Evolutionary conservation across 2,113 vertebrate genomes (phyloP), one percentile per base, ranked within the genome.

Genomic region (Menura novaehollandiae): DNA sequence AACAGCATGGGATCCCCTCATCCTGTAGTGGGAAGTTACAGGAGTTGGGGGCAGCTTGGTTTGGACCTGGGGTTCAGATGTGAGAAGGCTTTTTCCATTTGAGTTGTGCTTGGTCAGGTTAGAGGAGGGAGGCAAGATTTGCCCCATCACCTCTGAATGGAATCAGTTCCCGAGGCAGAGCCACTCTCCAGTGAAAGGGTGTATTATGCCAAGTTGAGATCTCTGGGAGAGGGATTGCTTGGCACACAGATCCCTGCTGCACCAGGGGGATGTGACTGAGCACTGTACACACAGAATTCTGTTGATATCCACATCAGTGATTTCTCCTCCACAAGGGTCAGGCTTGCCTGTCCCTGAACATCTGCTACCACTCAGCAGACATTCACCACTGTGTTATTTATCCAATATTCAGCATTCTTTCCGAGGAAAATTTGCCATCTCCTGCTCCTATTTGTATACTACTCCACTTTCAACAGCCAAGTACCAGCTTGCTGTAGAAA

Each of bases 241-340:
- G 89, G 80, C 77, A 68, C 47, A 8, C 3, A 1, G 59, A 52
- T 78, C 22, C 3, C 49, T 91, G 91, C 91, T 69, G 49, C 49
- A 17, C 37, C 37, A 63, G 77, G 37, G 55, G 26, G 30, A 76
- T 79, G 71, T 56, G 78, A 17, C 82, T 82, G 93, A 94, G 78
- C 74, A 72, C 49, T 1, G 3, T 56, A 41, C 58, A 60, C 81
- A 75, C 69, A 93, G 43, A 75, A 69, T 79, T 21, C 3, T 86
- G 82, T 93, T 92, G 88, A 81, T 90, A 72, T 11, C 43, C 80
- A 81, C 77, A 82, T 91, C 84, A 79, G 41, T 35, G 91, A 79
- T 92, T 94, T 94, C 76, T 94, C 64, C 52, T 93, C 93, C 10
- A 16, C 12, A 15, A 86, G 91, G 93, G 93, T 95, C 93, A 81